Conservation (phyloP, 2,797 vertebrate genomes). For the Cuculus canorus region DNA sequence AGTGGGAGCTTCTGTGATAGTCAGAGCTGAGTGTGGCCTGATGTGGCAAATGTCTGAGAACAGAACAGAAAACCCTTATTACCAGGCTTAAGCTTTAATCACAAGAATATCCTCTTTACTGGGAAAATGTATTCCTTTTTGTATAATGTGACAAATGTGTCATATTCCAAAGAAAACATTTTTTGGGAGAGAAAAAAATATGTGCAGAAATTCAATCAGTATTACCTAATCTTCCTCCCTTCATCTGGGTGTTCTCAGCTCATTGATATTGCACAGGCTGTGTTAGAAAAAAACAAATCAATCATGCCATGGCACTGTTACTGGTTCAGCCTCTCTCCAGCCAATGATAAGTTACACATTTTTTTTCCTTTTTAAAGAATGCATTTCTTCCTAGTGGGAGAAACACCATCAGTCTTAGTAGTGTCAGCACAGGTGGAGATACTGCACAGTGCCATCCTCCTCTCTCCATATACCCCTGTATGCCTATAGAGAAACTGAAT, state of each 20-base stretch:
- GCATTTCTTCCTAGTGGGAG: not conserved
- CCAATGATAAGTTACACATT: constrained; percentile 35
- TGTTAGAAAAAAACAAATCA: constrained; percentile 64
- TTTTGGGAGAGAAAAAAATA: not conserved
- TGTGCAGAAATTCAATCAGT: constrained; percentile 32
- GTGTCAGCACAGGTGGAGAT: not conserved
- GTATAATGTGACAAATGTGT: not conserved
- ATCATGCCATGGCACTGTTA: constrained; percentile 41
- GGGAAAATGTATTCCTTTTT: not conserved
- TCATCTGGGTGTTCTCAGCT: constrained; percentile 61
- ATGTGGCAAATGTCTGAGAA: not conserved
- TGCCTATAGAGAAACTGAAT: not conserved
- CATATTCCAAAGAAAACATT: constrained; percentile 51
- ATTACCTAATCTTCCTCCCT: constrained; percentile 51
- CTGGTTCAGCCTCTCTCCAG: constrained; percentile 51
- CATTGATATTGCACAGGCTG: constrained; percentile 66
- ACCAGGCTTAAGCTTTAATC: not conserved
- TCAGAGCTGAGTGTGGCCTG: not conserved
- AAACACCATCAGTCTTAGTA: not conserved
- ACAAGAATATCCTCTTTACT: not conserved
- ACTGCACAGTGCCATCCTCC: not conserved
- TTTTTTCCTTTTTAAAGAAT: not conserved
- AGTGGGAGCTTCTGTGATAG: not conserved
- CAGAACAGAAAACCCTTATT: not conserved
- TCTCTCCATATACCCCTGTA: not conserved